These are phyloP conservation scores for Paraescarpia echinospica DNA, from an alignment of 1,140 invertebrate species.

Conservation along the genomic window DNA sequence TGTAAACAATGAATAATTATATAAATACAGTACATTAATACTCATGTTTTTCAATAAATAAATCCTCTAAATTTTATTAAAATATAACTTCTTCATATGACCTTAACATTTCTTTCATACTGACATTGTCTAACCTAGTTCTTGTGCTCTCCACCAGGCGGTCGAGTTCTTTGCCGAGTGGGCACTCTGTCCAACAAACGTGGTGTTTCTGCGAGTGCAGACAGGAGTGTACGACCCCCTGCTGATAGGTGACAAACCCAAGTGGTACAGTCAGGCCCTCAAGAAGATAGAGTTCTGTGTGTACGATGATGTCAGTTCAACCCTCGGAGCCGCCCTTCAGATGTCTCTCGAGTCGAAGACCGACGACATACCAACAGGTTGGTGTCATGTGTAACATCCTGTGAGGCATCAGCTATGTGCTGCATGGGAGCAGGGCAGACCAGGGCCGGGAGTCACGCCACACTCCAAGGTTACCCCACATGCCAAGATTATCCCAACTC, in stretches of 20 bases:
- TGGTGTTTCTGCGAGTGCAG: slow-evolving; percentile 94
- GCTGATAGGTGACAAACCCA: slow-evolving; percentile 94
- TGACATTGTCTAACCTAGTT: not conserved
- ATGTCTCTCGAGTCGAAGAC: slow-evolving; percentile 40
- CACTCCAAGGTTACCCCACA: too few relatives aligned
- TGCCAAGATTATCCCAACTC: too few relatives aligned
- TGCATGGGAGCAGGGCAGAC: too few relatives aligned
- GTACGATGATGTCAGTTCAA: slow-evolving; percentile 77
- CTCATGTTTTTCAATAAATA: too few relatives aligned
- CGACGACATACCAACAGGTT: slow-evolving; percentile 78
- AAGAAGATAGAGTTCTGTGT: slow-evolving; percentile 90
- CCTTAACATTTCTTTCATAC: not conserved
- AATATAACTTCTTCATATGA: too few relatives aligned
- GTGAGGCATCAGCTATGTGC: too few relatives aligned
- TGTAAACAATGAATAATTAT: too few relatives aligned
- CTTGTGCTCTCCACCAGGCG: slow-evolving; percentile 65
- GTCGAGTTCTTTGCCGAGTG: slow-evolving; percentile 99
- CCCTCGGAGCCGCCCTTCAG: slow-evolving; percentile 53
- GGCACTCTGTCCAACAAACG: slow-evolving; percentile 94
- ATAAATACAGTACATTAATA: too few relatives aligned
- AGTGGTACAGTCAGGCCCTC: slow-evolving; percentile 83
- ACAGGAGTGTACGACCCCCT: slow-evolving; percentile 91
- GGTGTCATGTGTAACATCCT: not conserved
- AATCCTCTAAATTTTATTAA: too few relatives aligned
- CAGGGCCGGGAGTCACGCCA: too few relatives aligned